phyloP scores from a whole-genome alignment of 2,797 vertebrate genomes.

The Tauraco hartlaubi region DNA sequence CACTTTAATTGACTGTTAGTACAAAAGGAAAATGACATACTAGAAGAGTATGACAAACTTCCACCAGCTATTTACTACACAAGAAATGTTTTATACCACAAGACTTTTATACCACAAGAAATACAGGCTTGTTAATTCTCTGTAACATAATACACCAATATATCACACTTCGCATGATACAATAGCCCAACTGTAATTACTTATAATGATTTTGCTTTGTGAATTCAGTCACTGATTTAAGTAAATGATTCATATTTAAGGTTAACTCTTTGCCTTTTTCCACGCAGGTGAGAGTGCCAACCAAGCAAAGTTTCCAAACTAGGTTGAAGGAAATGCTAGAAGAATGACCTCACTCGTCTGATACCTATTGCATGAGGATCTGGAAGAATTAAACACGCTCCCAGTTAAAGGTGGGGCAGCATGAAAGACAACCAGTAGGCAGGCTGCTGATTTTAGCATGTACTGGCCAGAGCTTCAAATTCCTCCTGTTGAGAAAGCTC shows the following conservation, averaged over 20 bases:
- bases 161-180: neutral
- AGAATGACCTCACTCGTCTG: neutral
- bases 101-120: neutral
- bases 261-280: neutral
- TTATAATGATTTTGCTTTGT: constrained; percentile 7
- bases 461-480: neutral
- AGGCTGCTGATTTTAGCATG: neutral
- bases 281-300: neutral
- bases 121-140: neutral
- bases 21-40: constrained; percentile 13
- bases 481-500: neutral
- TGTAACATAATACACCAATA: neutral
- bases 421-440: neutral
- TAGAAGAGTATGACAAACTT: neutral
- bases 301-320: neutral
- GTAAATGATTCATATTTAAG: neutral
- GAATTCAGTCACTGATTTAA: neutral
- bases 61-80: constrained; percentile 31
- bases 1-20: constrained; percentile 39
- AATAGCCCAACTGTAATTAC: neutral
- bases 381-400: neutral
- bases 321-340: neutral
- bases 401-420: neutral
- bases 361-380: neutral
- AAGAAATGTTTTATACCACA: constrained; percentile 17